phyloP scores from a whole-genome alignment of 2,888 invertebrate species.

The Limenitis camilla region DNA sequence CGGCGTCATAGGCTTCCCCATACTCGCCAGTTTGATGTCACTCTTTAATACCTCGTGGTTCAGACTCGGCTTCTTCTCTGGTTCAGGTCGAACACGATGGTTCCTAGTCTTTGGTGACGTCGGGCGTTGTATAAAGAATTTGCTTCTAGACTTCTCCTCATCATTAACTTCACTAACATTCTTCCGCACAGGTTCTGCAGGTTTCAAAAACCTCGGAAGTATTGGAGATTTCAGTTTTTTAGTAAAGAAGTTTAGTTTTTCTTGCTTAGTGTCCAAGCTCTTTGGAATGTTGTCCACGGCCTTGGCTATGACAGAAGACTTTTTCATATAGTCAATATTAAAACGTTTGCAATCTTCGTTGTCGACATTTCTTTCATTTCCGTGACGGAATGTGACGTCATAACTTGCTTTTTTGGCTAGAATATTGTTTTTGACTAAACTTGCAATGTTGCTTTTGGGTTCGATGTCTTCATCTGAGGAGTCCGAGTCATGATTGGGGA shows the following conservation, averaged over 20 bases:
- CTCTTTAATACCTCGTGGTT: conserved; percentile 47
- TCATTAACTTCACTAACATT: conserved; percentile 32
- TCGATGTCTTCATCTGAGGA: conserved; percentile 39
- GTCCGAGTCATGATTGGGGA: conserved; percentile 38
- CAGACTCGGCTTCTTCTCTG: conserved; percentile 21
- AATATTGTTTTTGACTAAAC: conserved; percentile 40
- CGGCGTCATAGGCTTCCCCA: conserved; percentile 69
- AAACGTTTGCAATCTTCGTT: conserved; percentile 45
- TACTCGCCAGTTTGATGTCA: conserved; percentile 55
- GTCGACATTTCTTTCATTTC: conserved; percentile 38
- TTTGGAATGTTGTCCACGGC: conserved; percentile 46
- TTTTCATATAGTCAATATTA: conserved; percentile 47
- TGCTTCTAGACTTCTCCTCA: conserved; percentile 55
- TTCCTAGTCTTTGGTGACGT: conserved; percentile 42
- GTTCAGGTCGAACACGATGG: conserved; percentile 49
- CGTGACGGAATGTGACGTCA: conserved; percentile 41
- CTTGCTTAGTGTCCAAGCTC: conserved; percentile 32
- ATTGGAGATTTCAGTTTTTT: conserved; percentile 64
- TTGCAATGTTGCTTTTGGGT: conserved; percentile 30
- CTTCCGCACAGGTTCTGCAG: conserved; percentile 43
- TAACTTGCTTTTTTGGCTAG: conserved; percentile 47
- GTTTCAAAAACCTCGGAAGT: conserved; percentile 57
- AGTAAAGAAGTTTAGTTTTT: conserved; percentile 53
- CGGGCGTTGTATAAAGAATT: conserved; percentile 60
- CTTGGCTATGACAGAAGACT: conserved; percentile 39